phyloP scores from a whole-genome alignment of 2,113 vertebrate species.

The Siphamia tubifer region DNA sequence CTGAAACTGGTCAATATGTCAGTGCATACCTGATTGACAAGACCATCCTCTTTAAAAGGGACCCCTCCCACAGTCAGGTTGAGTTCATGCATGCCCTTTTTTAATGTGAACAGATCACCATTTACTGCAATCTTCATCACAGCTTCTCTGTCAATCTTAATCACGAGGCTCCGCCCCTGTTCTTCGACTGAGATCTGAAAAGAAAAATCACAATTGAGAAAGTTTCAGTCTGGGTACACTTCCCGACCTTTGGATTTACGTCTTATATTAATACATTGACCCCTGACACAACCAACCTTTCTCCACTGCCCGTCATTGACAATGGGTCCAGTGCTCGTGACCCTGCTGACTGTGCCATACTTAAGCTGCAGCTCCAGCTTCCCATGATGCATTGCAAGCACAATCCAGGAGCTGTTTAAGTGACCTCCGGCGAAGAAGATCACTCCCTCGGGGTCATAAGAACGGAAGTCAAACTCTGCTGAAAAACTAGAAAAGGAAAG shows the following conservation, averaged over 20 bases:
- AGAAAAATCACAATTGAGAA: background rate
- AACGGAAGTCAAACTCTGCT: conserved; percentile 96
- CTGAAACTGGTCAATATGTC: background rate
- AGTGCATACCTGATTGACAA: conserved; percentile 83
- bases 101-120: conserved; percentile 86
- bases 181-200: conserved; percentile 94
- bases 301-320: conserved; percentile 95
- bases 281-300: conserved; percentile 78
- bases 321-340: conserved; percentile 89
- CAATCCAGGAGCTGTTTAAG: conserved; percentile 90
- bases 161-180: conserved; percentile 87
- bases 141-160: conserved; percentile 94
- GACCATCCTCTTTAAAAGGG: conserved; percentile 86
- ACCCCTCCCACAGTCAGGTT: conserved; percentile 95
- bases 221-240: background rate
- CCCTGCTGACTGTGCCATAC: conserved; percentile 84
- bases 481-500: conserved; percentile 70
- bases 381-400: conserved; percentile 88
- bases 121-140: conserved; percentile 97
- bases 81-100: conserved; percentile 90
- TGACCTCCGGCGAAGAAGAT: conserved; percentile 96
- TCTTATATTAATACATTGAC: background rate
- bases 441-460: conserved; percentile 92
- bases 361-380: conserved; percentile 92
- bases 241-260: background rate